phyloP scores from a whole-genome alignment of 2,113 vertebrate genomes.

The Coptodon rendalli region DNA sequence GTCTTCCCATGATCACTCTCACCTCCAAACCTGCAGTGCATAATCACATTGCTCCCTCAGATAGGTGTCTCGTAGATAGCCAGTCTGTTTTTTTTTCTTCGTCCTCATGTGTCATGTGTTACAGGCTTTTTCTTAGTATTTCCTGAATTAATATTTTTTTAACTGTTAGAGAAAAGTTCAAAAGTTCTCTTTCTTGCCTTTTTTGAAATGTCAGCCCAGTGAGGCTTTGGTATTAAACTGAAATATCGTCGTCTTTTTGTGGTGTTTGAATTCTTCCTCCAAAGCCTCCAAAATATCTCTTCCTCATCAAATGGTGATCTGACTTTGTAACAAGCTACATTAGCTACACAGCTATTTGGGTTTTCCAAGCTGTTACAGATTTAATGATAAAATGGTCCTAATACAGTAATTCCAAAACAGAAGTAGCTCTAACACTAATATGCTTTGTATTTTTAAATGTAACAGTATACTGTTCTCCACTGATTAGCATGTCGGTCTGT shows the following conservation, averaged over 20 bases:
- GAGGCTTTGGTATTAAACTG: background rate
- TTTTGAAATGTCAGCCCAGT: background rate
- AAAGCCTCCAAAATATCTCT: background rate
- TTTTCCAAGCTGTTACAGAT: background rate
- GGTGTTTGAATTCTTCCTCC: background rate
- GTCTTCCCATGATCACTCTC: background rate
- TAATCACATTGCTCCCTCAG: background rate
- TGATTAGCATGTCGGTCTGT: background rate
- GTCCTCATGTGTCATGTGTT: background rate
- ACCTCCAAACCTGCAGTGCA: slow-evolving; percentile 11
- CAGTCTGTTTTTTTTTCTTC: background rate
- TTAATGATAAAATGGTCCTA: background rate
- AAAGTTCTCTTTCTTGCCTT: background rate
- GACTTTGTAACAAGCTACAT: background rate
- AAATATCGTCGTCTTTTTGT: background rate
- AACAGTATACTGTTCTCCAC: background rate
- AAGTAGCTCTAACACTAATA: background rate
- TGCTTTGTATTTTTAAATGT: background rate
- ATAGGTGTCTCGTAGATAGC: background rate
- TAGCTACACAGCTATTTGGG: background rate
- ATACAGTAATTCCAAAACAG: background rate
- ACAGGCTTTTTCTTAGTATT: background rate
- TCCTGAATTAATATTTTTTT: background rate
- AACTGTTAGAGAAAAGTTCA: background rate
- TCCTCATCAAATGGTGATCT: background rate